phyloP scores from a whole-genome alignment of 2,797 vertebrate genomes.

The Sphenodon punctatus region DNA sequence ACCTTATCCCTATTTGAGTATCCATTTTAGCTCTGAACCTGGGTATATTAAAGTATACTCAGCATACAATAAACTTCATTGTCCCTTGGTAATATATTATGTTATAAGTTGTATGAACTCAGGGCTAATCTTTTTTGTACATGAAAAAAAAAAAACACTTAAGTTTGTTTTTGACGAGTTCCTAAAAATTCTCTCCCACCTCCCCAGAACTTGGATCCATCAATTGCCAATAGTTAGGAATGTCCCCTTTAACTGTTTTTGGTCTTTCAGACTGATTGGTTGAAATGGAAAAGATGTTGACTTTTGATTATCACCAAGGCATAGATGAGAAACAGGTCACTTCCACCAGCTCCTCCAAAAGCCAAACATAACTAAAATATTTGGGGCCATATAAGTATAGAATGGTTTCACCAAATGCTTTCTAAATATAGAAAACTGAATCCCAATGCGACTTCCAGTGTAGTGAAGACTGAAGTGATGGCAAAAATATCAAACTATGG shows the following conservation, averaged over 20 bases:
- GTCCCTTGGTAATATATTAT: too few relatives aligned
- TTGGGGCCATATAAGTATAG: neutral
- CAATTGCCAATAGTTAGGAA: neutral
- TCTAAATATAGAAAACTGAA: neutral
- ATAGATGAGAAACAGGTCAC: neutral
- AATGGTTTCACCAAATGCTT: neutral
- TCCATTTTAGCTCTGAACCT: too few relatives aligned
- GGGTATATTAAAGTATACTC: too few relatives aligned
- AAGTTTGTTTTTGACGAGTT: slow-evolving; percentile 31
- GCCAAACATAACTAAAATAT: neutral
- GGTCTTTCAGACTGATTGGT: neutral
- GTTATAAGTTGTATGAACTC: too few relatives aligned
- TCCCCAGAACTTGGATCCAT: neutral
- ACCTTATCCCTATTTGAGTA: too few relatives aligned
- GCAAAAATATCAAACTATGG: too few relatives aligned
- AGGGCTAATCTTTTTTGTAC: slow-evolving; percentile 7
- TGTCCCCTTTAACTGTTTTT: neutral
- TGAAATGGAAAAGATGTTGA: neutral
- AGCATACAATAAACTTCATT: too few relatives aligned
- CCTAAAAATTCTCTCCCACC: neutral
- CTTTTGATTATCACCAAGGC: neutral
- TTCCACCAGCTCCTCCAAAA: neutral
- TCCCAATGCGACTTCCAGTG: too few relatives aligned
- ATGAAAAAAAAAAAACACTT: slow-evolving; percentile 22
- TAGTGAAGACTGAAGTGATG: too few relatives aligned